Evolutionary conservation across 2,888 invertebrate species (phyloP).

Genomic region (Drosophila cyrtoloma): DNA sequence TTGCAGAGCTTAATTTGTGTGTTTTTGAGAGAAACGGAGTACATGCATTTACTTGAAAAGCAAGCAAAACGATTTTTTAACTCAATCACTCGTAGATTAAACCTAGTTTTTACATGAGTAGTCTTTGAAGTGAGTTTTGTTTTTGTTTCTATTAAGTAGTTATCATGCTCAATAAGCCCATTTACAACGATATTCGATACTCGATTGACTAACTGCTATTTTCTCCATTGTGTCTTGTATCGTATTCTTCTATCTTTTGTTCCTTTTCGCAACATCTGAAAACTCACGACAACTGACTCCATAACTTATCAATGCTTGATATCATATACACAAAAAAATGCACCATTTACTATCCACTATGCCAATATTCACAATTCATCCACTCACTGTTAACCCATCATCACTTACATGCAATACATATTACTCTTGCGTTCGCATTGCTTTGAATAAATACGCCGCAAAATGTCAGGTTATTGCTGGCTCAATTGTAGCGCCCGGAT

Average conservation of each 20-base stretch:
- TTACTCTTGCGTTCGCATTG: slow-evolving; percentile 20
- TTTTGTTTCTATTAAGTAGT: slow-evolving; percentile 33
- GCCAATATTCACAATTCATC: neutral
- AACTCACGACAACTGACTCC: neutral
- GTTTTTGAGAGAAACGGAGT: slow-evolving; percentile 63
- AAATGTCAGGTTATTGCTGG: slow-evolving; percentile 82
- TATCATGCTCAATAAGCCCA: slow-evolving; percentile 24
- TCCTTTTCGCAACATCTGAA: slow-evolving; percentile 25
- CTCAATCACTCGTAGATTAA: slow-evolving; percentile 36
- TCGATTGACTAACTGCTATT: slow-evolving; percentile 60
- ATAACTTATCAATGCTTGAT: neutral
- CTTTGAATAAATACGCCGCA: slow-evolving; percentile 37
- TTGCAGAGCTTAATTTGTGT: slow-evolving; percentile 61
- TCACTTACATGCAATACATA: slow-evolving; percentile 9
- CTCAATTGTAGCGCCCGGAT: slow-evolving; percentile 84
- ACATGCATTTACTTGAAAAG: slow-evolving; percentile 76
- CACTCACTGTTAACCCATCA: slow-evolving; percentile 12
- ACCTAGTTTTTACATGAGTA: slow-evolving; percentile 30
- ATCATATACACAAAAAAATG: slow-evolving; percentile 1
- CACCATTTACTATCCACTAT: slow-evolving; percentile 24
- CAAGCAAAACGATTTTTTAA: slow-evolving; percentile 45
- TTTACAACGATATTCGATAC: slow-evolving; percentile 22
- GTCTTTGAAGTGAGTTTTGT: slow-evolving; percentile 21
- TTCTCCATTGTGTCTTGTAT: slow-evolving; percentile 67
- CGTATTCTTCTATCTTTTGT: slow-evolving; percentile 66